phyloP scores from a whole-genome alignment of 2,113 vertebrate genomes.

The Zosterops hypoxanthus region DNA sequence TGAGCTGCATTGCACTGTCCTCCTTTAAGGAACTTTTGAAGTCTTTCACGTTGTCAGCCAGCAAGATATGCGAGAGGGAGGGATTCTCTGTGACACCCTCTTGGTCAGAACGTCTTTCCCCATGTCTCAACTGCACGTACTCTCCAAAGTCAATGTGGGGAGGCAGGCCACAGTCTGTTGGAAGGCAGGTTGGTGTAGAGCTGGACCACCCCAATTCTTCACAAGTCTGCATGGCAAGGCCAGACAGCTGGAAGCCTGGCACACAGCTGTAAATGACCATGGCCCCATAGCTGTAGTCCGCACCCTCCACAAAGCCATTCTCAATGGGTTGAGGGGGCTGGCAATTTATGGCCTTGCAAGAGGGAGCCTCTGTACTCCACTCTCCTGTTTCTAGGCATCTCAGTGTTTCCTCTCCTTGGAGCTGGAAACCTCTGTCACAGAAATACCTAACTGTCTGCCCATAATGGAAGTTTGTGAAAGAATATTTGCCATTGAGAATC shows the following conservation, averaged over 20 bases:
- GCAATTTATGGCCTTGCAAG: slow-evolving; percentile 88
- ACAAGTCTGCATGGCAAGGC: slow-evolving; percentile 91
- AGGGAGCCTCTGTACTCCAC: slow-evolving; percentile 83
- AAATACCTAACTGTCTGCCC: slow-evolving; percentile 85
- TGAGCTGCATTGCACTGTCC: slow-evolving; percentile 19
- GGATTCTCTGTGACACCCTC: slow-evolving; percentile 45
- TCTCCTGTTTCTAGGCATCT: slow-evolving; percentile 86
- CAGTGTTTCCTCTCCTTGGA: slow-evolving; percentile 83
- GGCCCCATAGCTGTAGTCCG: slow-evolving; percentile 91
- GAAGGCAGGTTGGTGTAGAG: slow-evolving; percentile 82
- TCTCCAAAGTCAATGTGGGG: slow-evolving; percentile 97
- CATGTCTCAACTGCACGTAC: slow-evolving; percentile 73
- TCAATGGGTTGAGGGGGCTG: slow-evolving; percentile 87
- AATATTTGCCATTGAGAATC: slow-evolving; percentile 83
- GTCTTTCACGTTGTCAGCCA: slow-evolving; percentile 1
- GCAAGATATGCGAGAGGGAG: not conserved
- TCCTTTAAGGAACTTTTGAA: slow-evolving; percentile 26
- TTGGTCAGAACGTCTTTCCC: slow-evolving; percentile 49
- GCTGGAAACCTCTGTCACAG: slow-evolving; percentile 88
- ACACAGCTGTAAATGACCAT: slow-evolving; percentile 99
- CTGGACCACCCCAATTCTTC: slow-evolving; percentile 93
- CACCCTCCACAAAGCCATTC: slow-evolving; percentile 95
- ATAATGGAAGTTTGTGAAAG: slow-evolving; percentile 84
- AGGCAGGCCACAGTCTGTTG: slow-evolving; percentile 91
- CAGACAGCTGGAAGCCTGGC: slow-evolving; percentile 90